Percentiles rank a stretch among this genome's conserved stretches.
phyloP scores from a whole-genome alignment of 2,797 vertebrate genomes.

The Aldrovandia affinis region DNA sequence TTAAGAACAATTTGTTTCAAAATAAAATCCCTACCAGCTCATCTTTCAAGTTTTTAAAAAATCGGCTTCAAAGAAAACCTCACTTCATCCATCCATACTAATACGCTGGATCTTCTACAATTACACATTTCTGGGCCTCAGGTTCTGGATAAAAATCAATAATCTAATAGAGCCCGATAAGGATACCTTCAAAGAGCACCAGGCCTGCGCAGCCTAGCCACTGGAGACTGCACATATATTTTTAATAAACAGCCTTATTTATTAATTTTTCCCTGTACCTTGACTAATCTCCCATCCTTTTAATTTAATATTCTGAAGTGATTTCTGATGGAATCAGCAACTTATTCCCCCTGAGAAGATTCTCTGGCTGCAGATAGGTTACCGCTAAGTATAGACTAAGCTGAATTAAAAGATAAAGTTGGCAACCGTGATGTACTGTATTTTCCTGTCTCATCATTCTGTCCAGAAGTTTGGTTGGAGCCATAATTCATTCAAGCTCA shows the following conservation, averaged over 20 bases:
- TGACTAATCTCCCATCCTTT: conserved; percentile 60
- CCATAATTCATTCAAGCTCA: background rate
- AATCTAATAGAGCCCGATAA: conserved; percentile 74
- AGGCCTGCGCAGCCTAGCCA: conserved; percentile 72
- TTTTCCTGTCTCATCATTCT: background rate
- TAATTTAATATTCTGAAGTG: conserved; percentile 61
- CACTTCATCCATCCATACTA: no score
- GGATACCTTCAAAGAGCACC: conserved; percentile 79
- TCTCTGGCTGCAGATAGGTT: conserved; percentile 29
- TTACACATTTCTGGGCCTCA: no score
- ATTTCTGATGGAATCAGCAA: conserved; percentile 45
- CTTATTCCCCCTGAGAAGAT: conserved; percentile 50
- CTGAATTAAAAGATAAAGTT: background rate
- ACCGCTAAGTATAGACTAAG: conserved; percentile 30
- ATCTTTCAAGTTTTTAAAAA: no score
- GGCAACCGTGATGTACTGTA: background rate
- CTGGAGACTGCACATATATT: conserved; percentile 55
- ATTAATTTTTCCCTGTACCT: conserved; percentile 68
- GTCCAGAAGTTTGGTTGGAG: background rate
- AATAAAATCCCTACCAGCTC: no score
- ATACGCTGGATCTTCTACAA: no score
- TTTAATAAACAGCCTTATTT: conserved; percentile 57
- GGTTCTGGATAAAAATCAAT: conserved; percentile 35
- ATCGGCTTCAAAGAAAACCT: no score
- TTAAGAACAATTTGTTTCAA: no score